Percentiles rank a stretch among this genome's conserved stretches.
Evolutionary conservation across 1,140 invertebrate genomes (phyloP).

Genomic region (Hyles vespertilio): DNA sequence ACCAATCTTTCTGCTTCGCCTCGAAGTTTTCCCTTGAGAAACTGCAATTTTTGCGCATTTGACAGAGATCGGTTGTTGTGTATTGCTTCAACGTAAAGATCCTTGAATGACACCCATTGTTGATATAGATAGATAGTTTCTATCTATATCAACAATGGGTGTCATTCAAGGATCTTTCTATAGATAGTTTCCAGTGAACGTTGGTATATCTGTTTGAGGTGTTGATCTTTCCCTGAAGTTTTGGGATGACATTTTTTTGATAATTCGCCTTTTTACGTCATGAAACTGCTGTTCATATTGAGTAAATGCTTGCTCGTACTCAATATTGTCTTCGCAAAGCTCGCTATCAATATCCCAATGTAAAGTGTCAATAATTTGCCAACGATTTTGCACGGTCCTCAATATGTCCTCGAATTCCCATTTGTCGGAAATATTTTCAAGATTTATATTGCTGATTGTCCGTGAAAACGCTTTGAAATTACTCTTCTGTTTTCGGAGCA

Average conservation of each 20-base stretch:
- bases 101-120: slow-evolving; percentile 12
- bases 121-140: too few species aligned
- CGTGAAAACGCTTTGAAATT: slow-evolving; percentile 19
- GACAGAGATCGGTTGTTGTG: slow-evolving; percentile 10
- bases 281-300: slow-evolving; percentile 10
- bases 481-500: slow-evolving; percentile 10
- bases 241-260: slow-evolving; percentile 7
- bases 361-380: slow-evolving; percentile 12
- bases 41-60: slow-evolving; percentile 18
- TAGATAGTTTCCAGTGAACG: slow-evolving; percentile 11
- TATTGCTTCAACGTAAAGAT: slow-evolving; percentile 14
- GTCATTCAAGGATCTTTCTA: slow-evolving; percentile 17
- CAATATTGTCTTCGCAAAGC: neutral
- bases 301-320: slow-evolving; percentile 6
- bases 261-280: slow-evolving; percentile 1
- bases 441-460: slow-evolving; percentile 5
- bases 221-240: slow-evolving; percentile 6
- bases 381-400: slow-evolving; percentile 9
- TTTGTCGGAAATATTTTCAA: slow-evolving; percentile 8
- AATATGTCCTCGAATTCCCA: slow-evolving; percentile 20
- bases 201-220: slow-evolving; percentile 6
- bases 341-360: slow-evolving; percentile 24
- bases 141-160: slow-evolving; percentile 9
- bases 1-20: slow-evolving; percentile 24
- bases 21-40: slow-evolving; percentile 16